A percentile compares a stretch with the other conserved stretches of the same genome.
Conservation (phyloP, 2,113 vertebrate genomes). For the Mirza zaza region DNA sequence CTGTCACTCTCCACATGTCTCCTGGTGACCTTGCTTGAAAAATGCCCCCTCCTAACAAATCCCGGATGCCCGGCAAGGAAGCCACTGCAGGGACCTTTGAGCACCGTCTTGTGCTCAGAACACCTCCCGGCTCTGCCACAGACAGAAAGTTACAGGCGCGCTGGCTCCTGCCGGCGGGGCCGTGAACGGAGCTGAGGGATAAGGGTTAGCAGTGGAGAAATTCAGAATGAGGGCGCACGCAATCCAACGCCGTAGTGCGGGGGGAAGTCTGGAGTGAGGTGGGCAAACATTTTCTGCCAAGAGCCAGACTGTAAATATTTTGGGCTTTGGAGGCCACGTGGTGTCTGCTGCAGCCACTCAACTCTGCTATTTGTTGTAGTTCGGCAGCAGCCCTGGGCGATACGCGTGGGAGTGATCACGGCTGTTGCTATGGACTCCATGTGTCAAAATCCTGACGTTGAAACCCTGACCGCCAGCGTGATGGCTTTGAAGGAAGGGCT, state of each 20-base stretch:
- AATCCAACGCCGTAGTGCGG: not conserved
- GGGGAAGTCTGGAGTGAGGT: not conserved
- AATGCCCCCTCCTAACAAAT: not conserved
- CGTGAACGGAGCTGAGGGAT: not conserved
- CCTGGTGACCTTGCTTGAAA: not conserved
- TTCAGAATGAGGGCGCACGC: accelerated
- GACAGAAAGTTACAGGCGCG: accelerated
- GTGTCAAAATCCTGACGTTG: not conserved
- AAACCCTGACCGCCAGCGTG: not conserved
- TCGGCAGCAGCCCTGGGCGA: accelerated
- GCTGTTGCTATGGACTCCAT: not conserved
- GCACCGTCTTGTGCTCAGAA: not conserved
- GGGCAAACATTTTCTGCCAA: not conserved
- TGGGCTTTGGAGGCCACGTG: accelerated
- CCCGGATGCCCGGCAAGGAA: not conserved
- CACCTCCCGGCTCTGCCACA: not conserved
- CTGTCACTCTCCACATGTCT: accelerated
- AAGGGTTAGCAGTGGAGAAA: not conserved
- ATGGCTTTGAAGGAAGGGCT: not conserved
- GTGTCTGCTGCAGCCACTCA: not conserved
- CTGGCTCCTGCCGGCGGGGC: accelerated
- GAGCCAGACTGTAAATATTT: not conserved
- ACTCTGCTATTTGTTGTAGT: not conserved
- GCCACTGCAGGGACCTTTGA: accelerated
- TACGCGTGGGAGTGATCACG: accelerated